These are phyloP conservation scores for Isurus oxyrinchus DNA, from an alignment of 2,113 vertebrate genomes.

Conservation along the genomic window DNA sequence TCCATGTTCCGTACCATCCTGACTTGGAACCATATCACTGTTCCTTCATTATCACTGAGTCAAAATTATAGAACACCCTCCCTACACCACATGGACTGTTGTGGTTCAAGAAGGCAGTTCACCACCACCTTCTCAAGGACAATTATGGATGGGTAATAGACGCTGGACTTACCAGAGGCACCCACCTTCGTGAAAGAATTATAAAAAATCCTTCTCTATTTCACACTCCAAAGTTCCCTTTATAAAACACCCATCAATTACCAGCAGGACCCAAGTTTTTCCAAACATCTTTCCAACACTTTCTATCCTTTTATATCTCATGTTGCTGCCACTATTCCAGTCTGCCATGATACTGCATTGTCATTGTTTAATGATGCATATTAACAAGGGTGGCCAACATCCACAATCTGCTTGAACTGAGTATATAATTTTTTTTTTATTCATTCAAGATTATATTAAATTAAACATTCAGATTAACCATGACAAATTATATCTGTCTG, in stretches of 20 bases:
- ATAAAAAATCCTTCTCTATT: background rate
- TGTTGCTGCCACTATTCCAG: background rate
- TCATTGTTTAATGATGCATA: background rate
- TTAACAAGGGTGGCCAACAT: background rate
- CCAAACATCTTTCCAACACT: background rate
- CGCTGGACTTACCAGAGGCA: too few relatives aligned
- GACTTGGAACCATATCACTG: too few relatives aligned
- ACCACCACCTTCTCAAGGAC: too few relatives aligned
- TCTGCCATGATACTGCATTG: background rate
- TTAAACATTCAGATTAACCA: background rate
- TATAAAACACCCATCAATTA: background rate
- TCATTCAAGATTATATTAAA: background rate
- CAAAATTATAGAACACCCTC: too few relatives aligned
- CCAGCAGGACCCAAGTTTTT: background rate
- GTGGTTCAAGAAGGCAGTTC: too few relatives aligned
- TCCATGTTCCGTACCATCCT: too few relatives aligned
- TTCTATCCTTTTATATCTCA: background rate
- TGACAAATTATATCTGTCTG: background rate
- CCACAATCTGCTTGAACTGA: background rate
- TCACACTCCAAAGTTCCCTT: background rate
- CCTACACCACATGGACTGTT: too few relatives aligned
- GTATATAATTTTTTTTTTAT: background rate
- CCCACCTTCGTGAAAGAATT: too few relatives aligned
- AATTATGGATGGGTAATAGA: too few relatives aligned
- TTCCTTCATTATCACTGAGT: too few relatives aligned